Conservation (phyloP, 2,888 invertebrate species). For the Harpalus rubripes region DNA sequence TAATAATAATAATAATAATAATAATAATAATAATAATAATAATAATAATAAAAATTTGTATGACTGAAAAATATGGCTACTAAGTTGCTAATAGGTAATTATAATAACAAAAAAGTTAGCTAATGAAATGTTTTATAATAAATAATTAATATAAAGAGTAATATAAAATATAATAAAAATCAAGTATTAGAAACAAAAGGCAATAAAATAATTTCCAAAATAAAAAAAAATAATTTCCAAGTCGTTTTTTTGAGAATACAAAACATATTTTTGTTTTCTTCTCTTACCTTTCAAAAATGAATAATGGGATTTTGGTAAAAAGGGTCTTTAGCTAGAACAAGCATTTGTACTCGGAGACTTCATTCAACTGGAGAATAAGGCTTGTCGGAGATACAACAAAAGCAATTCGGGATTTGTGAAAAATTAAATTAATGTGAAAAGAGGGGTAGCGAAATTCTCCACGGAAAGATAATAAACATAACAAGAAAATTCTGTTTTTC, state of each 20-base stretch:
- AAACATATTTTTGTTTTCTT: background rate
- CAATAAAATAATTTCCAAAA: too few species aligned
- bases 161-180: too few species aligned
- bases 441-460: background rate
- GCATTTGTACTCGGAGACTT: background rate
- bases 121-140: too few species aligned
- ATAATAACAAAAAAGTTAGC: too few species aligned
- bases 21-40: too few species aligned
- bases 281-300: background rate
- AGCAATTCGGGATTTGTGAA: background rate
- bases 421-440: slow-evolving; percentile 1
- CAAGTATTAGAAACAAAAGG: too few species aligned
- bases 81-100: too few species aligned
- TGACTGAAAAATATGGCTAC: too few species aligned
- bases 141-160: too few species aligned
- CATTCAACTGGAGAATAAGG: background rate
- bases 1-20: too few species aligned
- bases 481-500: slow-evolving; percentile 26
- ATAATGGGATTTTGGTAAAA: background rate
- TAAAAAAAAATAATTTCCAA: too few species aligned
- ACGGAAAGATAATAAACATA: slow-evolving; percentile 10
- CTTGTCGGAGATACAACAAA: background rate
- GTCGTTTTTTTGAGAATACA: background rate
- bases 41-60: too few species aligned
- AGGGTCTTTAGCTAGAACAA: background rate